phyloP scores from a whole-genome alignment of 2,797 vertebrate genomes.

The Peromyscus melanophrys region DNA sequence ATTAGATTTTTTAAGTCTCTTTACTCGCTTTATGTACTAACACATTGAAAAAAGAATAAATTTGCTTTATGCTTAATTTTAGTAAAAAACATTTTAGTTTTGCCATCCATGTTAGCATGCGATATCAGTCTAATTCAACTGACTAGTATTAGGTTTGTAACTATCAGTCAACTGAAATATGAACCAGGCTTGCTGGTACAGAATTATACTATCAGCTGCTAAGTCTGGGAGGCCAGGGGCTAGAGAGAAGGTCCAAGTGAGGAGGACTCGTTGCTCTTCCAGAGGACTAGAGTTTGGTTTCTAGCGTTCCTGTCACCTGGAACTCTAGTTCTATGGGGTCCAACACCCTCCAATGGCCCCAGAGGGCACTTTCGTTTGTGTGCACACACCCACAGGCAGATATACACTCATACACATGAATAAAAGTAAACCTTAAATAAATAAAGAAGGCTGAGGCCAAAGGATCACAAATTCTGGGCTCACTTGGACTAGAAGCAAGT shows the following conservation, averaged over 20 bases:
- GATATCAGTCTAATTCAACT: neutral
- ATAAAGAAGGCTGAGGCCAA: no score
- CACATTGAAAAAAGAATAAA: neutral
- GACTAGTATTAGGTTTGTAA: neutral
- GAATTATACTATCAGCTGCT: no score
- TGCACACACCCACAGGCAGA: neutral
- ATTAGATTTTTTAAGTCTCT: neutral
- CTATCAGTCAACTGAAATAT: neutral
- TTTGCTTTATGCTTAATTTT: neutral
- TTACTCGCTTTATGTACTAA: conserved; percentile 35
- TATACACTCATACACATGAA: neutral
- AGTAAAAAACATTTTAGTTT: neutral
- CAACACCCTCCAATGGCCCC: no score
- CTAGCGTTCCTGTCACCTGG: no score
- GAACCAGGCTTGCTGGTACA: no score
- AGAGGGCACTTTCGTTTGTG: rapidly evolving
- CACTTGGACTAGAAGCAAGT: neutral
- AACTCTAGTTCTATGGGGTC: neutral
- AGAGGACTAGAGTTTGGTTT: neutral
- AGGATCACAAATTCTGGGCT: neutral
- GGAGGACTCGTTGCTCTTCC: neutral
- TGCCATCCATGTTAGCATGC: neutral
- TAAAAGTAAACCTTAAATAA: neutral
- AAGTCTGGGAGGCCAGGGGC: neutral
- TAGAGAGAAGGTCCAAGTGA: no score